Conservation (phyloP, 1,140 invertebrate genomes). For the Andricus grossulariae region DNA sequence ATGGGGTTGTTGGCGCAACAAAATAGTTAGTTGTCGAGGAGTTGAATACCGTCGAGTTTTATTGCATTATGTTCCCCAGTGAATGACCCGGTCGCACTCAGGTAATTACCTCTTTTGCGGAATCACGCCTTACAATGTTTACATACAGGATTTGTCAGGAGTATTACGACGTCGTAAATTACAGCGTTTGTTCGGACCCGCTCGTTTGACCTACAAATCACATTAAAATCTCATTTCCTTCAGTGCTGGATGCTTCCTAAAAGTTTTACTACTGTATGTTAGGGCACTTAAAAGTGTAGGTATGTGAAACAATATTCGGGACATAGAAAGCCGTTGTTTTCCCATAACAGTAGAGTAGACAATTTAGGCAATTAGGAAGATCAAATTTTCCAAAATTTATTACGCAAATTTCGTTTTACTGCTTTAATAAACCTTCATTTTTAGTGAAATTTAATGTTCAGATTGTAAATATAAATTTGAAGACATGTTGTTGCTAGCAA, state of each 20-base stretch:
- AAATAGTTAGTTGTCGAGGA: neutral
- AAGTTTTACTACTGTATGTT: neutral
- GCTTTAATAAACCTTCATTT: no score
- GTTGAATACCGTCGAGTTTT: constrained; percentile 2
- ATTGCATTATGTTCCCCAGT: neutral
- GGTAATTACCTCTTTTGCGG: constrained; percentile 8
- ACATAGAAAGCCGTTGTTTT: neutral
- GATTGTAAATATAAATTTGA: no score
- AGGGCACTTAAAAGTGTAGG: neutral
- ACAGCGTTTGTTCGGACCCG: neutral
- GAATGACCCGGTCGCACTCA: neutral
- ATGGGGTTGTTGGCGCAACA: constrained; percentile 3
- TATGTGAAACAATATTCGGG: neutral
- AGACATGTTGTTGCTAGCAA: no score
- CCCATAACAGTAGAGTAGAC: neutral
- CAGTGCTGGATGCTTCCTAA: neutral
- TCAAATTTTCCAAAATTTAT: neutral
- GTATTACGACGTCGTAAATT: constrained; percentile 11
- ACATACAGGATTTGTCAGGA: constrained; percentile 9
- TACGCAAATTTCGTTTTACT: no score
- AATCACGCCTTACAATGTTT: constrained; percentile 16
- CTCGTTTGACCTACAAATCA: constrained; percentile 2
- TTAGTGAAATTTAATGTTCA: no score
- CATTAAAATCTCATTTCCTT: constrained; percentile 13
- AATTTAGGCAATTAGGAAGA: neutral